Conservation (phyloP, 1,140 invertebrate species). For the Macrosteles quadrilineatus region DNA sequence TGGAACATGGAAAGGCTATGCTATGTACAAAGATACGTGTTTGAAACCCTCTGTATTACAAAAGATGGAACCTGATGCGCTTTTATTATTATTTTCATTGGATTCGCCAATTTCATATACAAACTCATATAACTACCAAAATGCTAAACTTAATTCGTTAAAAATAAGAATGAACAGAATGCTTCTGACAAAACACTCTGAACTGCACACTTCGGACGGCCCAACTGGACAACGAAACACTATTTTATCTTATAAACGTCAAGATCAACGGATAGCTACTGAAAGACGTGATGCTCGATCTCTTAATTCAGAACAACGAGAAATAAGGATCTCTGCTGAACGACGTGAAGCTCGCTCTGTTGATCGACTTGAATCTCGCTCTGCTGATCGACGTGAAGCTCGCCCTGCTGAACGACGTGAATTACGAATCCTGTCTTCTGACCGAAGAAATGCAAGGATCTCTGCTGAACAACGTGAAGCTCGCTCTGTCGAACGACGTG, state of each 20-base stretch:
- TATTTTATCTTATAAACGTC: neutral
- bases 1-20: neutral
- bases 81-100: too few species aligned
- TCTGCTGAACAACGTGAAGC: neutral
- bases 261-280: neutral
- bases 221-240: too few species aligned
- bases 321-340: neutral
- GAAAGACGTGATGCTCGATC: constrained; percentile 25
- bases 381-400: neutral
- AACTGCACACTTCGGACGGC: too few species aligned
- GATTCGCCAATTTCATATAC: too few species aligned
- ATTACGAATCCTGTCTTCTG: neutral
- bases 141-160: neutral
- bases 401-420: neutral
- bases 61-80: too few species aligned
- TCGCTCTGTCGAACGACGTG: constrained; percentile 15
- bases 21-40: neutral
- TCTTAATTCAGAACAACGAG: constrained; percentile 13
- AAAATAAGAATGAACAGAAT: constrained; percentile 20
- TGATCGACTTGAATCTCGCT: neutral
- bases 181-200: neutral
- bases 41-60: neutral
- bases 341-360: neutral
- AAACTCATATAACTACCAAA: neutral
- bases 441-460: neutral